Evolutionary conservation across 1,140 invertebrate species (phyloP), one percentile per base, ranked within the genome.

Genomic region (Drosophila nasuta): DNA sequence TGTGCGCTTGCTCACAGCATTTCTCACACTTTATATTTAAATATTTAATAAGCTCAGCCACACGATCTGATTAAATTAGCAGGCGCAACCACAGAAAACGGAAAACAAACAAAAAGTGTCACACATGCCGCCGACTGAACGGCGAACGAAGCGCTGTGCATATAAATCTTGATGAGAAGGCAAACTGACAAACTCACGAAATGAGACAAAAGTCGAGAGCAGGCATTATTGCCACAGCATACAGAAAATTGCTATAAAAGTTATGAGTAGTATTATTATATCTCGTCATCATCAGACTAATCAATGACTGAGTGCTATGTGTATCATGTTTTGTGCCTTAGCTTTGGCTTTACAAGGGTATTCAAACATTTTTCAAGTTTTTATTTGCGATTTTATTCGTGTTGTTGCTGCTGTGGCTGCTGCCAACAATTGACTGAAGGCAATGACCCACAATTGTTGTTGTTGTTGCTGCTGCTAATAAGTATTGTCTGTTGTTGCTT

Each of bases 41-140:
- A 75, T 70, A 64, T 69, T 70, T 75, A 70, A 70, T 70, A 75
- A 70, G 65, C 63, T 56, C 38, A 66, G 30, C 49, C 49, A 30
- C 72, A 64, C 66, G 72, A 69, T 63, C 66, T 70, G 72, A 70
- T 70, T 75, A 57, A 75, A 75, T 75, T 58, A 58, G 57, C 49
- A 17, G 46, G 7, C 60, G 60, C 51, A 73, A 57, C 33, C 54
- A 17, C 48, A 38, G 8, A 33, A 33, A 33, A 33, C 20, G 20
- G 20, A 38, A 38, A 56, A 54, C 66, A 58, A 25, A 72, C 48
- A 49, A 58, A 63, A 81, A 71, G 56, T 81, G 77, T 76, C 51
- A 76, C 78, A 81, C 78, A 81, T 41, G 49, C 3, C 35, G 51
- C 20, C 20, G 20, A 25, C 20, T 3, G 3, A 25, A 25, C 20